These are phyloP conservation scores for Sepiola atlantica DNA, from an alignment of 2,888 invertebrate species.

Conservation along the genomic window DNA sequence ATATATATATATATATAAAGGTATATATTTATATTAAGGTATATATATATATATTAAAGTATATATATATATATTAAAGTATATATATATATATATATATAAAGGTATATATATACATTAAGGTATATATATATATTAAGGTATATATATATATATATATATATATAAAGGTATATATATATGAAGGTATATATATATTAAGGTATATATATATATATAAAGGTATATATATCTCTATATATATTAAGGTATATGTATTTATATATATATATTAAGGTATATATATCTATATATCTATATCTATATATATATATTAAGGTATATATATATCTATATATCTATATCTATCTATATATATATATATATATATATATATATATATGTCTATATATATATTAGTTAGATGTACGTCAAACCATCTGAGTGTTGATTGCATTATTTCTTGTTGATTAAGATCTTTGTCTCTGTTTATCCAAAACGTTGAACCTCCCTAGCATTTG, in stretches of 20 bases:
- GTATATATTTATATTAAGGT: too few relatives aligned
- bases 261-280: neutral
- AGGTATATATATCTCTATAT: neutral
- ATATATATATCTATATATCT: neutral
- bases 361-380: neutral
- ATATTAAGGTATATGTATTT: neutral
- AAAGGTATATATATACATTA: neutral
- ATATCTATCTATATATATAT: too few relatives aligned
- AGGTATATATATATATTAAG: neutral
- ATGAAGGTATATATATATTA: neutral
- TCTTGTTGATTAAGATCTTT: neutral
- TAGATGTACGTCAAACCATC: neutral
- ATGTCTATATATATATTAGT: neutral
- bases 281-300: neutral
- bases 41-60: neutral
- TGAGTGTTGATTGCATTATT: slow-evolving; percentile 3
- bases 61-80: neutral
- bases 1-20: too few relatives aligned
- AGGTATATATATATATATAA: neutral
- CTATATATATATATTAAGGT: neutral
- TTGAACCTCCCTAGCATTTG: neutral
- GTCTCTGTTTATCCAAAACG: neutral
- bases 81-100: neutral
- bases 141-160: neutral
- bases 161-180: neutral